Conservation (phyloP, 2,888 invertebrate genomes). For the Cephus rjabovi region DNA sequence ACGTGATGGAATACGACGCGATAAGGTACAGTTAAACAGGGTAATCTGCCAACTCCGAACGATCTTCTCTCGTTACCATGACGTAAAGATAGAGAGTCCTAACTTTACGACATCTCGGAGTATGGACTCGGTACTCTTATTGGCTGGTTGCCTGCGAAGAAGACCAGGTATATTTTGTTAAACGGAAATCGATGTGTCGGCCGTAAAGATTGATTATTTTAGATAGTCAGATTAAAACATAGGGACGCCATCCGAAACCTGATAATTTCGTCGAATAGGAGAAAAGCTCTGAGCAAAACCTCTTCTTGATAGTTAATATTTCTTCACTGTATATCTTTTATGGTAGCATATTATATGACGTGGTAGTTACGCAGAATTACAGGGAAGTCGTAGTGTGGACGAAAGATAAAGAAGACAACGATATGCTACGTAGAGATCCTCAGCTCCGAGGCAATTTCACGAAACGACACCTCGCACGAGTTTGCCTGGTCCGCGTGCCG, state of each 20-base stretch:
- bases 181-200: neutral
- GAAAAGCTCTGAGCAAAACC: neutral
- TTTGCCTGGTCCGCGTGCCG: neutral
- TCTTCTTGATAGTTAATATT: neutral
- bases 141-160: neutral
- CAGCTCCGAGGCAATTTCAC: neutral
- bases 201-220: neutral
- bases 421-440: neutral
- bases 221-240: neutral
- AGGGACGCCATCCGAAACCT: neutral
- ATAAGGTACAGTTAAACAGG: neutral
- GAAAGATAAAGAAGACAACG: neutral
- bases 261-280: neutral
- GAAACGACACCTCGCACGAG: neutral
- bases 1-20: neutral
- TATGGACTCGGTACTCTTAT: neutral
- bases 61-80: neutral
- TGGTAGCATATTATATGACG: too few relatives aligned
- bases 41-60: neutral
- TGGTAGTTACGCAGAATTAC: neutral
- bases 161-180: neutral
- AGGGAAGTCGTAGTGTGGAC: neutral
- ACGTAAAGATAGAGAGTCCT: neutral
- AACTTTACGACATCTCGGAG: neutral
- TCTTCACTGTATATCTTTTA: too few relatives aligned